Evolutionary conservation across 2,113 vertebrate genomes (phyloP), one percentile per base, ranked within the genome.

Genomic region (Piliocolobus tephrosceles): DNA sequence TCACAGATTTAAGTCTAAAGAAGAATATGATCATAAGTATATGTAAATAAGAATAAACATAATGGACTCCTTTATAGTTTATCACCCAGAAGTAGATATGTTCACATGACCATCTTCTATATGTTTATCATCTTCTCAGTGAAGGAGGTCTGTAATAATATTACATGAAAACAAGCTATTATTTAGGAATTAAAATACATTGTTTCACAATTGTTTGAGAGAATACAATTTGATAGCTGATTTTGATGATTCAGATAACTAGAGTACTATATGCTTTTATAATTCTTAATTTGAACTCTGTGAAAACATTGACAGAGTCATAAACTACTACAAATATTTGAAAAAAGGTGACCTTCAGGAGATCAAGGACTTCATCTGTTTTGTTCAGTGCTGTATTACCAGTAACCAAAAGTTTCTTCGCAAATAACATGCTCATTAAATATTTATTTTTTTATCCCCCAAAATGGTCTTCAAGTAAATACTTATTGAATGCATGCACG

Each of bases 401-500:
- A 47, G 4, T 35, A 78, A 78, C 52, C n/a, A n/a, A 14, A 70
- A 78, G 10, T n/a, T 32, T 83, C 23, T 14, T 14, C 12, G 32
- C 35, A 47, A 32, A 64, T 5, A 64, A 64, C 61, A 64, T 64
- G 61, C 27, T 64, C 22, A 2, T 14, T 17, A n/a, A 72, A n/a
- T 38, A 14, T 64, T 30, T 38, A 64, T 64, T 30, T 14, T 64
- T 64, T 64, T 64, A 64, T 30, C 61, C 27, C 27, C 27, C 2
- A 64, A 64, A 30, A 32, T 30, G 0, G 12, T 64, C 27, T 64
- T 64, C 61, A 32, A 64, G 61, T 64, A 64, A 64, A 64, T 30
- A 73, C 14, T 45, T 27, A 70, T 0, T 64, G 10, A 66, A 66
- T 23, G 12, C 12, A 27, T 38, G 17, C 4, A 3, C 2, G 45